A percentile compares a stretch with the other conserved stretches of the same genome.
Evolutionary conservation across 1,140 invertebrate genomes (phyloP).

Genomic region (Leptinotarsa defecta): DNA sequence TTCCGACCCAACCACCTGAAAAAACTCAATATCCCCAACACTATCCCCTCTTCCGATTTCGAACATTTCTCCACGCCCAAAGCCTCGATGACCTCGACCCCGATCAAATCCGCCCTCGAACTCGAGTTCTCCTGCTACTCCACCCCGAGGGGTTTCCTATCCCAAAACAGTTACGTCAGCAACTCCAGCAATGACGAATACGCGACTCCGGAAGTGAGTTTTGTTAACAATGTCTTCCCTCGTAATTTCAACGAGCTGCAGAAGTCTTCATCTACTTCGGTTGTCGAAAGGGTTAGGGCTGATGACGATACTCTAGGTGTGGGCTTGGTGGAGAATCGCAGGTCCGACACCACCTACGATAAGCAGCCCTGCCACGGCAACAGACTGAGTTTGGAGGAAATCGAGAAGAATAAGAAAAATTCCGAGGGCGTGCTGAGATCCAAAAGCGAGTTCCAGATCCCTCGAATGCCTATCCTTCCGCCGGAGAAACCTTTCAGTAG

Average conservation of each 20-base stretch:
- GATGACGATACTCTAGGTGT: not conserved
- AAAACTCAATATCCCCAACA: conserved; percentile 40
- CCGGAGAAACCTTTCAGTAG: conserved; percentile 31
- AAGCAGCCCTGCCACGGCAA: conserved; percentile 18
- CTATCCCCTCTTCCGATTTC: conserved; percentile 29
- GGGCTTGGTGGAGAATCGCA: conserved; percentile 14
- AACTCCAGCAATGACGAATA: conserved; percentile 43
- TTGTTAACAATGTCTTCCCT: conserved; percentile 40
- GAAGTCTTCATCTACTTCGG: conserved; percentile 46
- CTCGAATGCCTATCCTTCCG: conserved; percentile 33
- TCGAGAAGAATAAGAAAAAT: conserved; percentile 19
- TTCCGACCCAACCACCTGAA: conserved; percentile 37
- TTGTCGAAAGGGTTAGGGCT: conserved; percentile 37
- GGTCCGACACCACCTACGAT: conserved; percentile 25
- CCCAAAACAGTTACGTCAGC: conserved; percentile 39
- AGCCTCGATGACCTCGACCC: conserved; percentile 32
- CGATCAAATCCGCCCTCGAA: conserved; percentile 36
- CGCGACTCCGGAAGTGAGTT: conserved; percentile 42
- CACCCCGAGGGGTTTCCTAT: conserved; percentile 32
- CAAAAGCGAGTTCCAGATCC: conserved; percentile 53
- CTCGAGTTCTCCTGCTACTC: conserved; percentile 14
- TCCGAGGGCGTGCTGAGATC: conserved; percentile 48
- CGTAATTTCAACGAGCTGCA: conserved; percentile 46
- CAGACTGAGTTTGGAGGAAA: not conserved
- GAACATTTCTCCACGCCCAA: conserved; percentile 22